These are phyloP conservation scores for Dreissena polymorpha DNA, from an alignment of 1,140 invertebrate species.

Conservation along the genomic window DNA sequence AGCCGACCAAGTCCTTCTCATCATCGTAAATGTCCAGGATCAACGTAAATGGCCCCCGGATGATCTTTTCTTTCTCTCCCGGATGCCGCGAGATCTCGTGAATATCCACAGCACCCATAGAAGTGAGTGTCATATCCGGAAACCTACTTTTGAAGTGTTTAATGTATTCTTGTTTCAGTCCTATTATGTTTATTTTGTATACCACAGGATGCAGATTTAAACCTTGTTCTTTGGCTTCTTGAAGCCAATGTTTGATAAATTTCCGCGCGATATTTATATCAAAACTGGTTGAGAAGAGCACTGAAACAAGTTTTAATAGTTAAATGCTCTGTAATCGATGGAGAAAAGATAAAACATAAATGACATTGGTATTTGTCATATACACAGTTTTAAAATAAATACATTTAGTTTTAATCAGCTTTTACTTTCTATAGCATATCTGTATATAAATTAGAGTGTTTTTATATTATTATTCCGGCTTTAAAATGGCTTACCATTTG, in stretches of 20 bases:
- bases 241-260: constrained; percentile 40
- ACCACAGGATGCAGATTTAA: constrained; percentile 8
- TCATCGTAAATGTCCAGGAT: constrained; percentile 41
- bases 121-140: constrained; percentile 19
- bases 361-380: no score
- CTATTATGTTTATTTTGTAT: constrained; percentile 41
- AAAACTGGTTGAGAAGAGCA: constrained; percentile 38
- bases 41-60: constrained; percentile 39
- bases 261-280: constrained; percentile 15
- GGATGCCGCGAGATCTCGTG: constrained; percentile 42
- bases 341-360: no score
- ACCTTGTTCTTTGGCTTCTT: constrained; percentile 8
- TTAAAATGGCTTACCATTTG: constrained; percentile 22
- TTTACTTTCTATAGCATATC: not conserved
- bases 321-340: not conserved
- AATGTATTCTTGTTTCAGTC: constrained; percentile 36
- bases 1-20: not conserved
- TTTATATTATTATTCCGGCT: not conserved
- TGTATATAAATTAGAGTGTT: not conserved
- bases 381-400: no score
- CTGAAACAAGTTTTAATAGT: constrained; percentile 13
- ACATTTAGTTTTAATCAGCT: not conserved
- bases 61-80: constrained; percentile 21
- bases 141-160: constrained; percentile 29
- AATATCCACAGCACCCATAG: constrained; percentile 44